Evolutionary conservation across 2,113 vertebrate species (phyloP).

Genomic region (Lethenteron camtschaticum): DNA sequence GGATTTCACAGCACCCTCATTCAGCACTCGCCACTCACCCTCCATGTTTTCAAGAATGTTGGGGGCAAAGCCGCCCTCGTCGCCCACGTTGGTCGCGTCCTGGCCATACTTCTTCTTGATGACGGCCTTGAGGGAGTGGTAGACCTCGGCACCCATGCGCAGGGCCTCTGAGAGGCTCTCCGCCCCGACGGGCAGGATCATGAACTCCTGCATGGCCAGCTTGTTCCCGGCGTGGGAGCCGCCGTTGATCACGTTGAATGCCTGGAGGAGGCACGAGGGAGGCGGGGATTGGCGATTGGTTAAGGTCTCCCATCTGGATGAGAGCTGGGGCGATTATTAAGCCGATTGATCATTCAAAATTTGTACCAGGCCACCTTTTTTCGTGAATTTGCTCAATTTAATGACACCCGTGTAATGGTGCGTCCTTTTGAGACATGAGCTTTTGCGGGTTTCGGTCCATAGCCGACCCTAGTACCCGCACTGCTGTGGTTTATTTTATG

Average conservation of each 20-base stretch:
- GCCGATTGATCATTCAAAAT: too few species aligned
- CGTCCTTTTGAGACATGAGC: too few species aligned
- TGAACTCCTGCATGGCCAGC: conserved; percentile 96
- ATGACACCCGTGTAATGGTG: too few species aligned
- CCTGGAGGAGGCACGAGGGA: conserved; percentile 21
- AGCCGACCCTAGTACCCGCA: too few species aligned
- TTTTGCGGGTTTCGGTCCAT: too few species aligned
- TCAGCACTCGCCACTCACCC: conserved; percentile 24
- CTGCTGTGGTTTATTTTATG: too few species aligned
- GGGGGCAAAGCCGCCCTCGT: conserved; percentile 80
- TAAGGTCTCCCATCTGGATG: too few species aligned
- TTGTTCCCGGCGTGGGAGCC: conserved; percentile 92
- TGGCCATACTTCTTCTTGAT: conserved; percentile 93
- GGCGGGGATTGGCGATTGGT: too few species aligned
- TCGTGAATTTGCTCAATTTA: too few species aligned
- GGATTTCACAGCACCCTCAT: too few species aligned
- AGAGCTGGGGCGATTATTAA: too few species aligned
- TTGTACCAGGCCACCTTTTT: too few species aligned
- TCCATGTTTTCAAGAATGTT: conserved; percentile 97
- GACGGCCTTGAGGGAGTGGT: conserved; percentile 86
- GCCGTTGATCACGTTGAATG: conserved; percentile 90
- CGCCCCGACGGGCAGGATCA: conserved; percentile 81
- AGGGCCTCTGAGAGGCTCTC: conserved; percentile 67
- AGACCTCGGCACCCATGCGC: conserved; percentile 78
- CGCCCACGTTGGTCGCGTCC: conserved; percentile 82